These are phyloP conservation scores for Colaptes auratus DNA, from an alignment of 2,113 vertebrate species.

Conservation along the genomic window DNA sequence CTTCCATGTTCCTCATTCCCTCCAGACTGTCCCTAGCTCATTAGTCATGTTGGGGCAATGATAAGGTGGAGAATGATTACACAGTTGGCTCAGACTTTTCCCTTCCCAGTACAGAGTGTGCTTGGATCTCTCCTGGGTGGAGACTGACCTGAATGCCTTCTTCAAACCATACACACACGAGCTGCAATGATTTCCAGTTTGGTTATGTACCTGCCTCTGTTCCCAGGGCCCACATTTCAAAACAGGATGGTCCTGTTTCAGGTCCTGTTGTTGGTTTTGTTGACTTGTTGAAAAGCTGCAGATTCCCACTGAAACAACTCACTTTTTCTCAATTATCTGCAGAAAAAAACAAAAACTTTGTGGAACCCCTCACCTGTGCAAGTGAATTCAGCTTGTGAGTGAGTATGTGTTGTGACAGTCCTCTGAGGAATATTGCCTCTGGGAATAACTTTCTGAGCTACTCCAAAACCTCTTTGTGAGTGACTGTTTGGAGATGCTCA, in stretches of 20 bases:
- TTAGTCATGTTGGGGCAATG: constrained; percentile 63
- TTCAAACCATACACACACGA: neutral
- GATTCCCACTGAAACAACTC: neutral
- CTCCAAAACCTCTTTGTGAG: neutral
- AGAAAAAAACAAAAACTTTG: neutral
- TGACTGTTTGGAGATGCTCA: neutral
- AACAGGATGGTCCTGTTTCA: constrained; percentile 9
- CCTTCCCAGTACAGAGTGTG: constrained; percentile 49
- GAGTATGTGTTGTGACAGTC: neutral
- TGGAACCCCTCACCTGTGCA: neutral
- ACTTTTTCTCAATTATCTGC: neutral
- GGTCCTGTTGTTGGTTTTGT: neutral
- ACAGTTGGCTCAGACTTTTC: constrained; percentile 69
- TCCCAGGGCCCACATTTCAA: constrained; percentile 46
- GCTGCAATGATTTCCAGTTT: constrained; percentile 65
- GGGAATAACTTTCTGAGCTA: constrained; percentile 1
- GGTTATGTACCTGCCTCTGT: constrained; percentile 12
- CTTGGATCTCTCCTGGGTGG: constrained; percentile 59
- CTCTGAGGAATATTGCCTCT: neutral
- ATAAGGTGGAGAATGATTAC: constrained; percentile 70
- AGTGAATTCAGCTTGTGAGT: neutral
- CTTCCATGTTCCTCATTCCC: constrained; percentile 53
- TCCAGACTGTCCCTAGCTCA: constrained; percentile 50
- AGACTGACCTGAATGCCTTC: constrained; percentile 63
- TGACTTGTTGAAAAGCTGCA: neutral